These are phyloP conservation scores for Dallia pectoralis DNA, from an alignment of 2,797 vertebrate genomes.

Conservation along the genomic window DNA sequence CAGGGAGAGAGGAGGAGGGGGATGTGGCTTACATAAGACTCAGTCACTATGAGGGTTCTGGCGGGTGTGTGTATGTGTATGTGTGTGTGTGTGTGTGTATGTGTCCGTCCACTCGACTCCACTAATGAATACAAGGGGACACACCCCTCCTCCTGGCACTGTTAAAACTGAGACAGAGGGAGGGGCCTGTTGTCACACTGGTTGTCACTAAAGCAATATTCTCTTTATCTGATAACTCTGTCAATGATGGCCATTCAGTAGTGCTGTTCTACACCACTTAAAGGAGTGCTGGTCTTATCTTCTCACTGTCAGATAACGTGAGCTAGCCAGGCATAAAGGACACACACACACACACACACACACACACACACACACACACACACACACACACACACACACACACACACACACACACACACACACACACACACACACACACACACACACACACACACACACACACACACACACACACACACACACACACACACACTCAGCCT, in stretches of 20 bases:
- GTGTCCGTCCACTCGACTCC: background rate
- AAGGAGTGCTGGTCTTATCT: background rate
- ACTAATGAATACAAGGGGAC: constrained; percentile 23
- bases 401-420: background rate
- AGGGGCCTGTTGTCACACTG: constrained; percentile 3
- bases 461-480: background rate
- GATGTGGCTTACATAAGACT: constrained; percentile 58
- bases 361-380: constrained; percentile 1
- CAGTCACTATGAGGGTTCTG: constrained; percentile 33
- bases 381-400: constrained; percentile 2
- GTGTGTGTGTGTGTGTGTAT: constrained; percentile 1
- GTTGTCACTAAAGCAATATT: constrained; percentile 9
- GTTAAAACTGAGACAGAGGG: constrained; percentile 12
- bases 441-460: background rate
- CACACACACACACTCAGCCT: constrained; percentile 4
- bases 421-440: constrained; percentile 6
- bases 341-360: background rate
- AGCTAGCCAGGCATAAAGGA: background rate
- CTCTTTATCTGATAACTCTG: constrained; percentile 5
- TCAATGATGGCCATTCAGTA: background rate
- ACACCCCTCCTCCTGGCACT: constrained; percentile 6
- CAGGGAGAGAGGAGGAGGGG: constrained; percentile 43
- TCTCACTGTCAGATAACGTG: background rate
- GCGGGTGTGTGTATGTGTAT: background rate
- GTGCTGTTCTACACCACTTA: background rate